phyloP scores from a whole-genome alignment of 2,797 vertebrate genomes.

The Acrossocheilus wenchowensis region DNA sequence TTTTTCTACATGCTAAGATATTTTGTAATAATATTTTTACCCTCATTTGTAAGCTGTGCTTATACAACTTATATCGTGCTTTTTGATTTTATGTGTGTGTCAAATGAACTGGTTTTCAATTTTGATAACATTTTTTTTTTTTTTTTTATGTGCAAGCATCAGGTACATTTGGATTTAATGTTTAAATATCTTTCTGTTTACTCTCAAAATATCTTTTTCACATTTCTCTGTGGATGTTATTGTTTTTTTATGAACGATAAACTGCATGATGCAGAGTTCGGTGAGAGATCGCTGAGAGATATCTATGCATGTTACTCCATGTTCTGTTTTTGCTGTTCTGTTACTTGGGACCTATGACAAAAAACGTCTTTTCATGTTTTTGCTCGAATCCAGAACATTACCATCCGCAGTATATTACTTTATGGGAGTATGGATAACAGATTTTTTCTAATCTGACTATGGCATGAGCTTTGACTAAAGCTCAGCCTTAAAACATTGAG shows the following conservation, averaged over 20 bases:
- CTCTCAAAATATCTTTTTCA: conserved; percentile 63
- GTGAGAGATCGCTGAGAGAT: conserved; percentile 71
- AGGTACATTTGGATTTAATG: conserved; percentile 53
- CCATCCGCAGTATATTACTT: conserved; percentile 32
- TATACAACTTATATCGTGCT: conserved; percentile 81
- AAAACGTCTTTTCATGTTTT: conserved; percentile 69
- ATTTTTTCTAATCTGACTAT: conserved; percentile 19
- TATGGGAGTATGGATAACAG: conserved; percentile 28
- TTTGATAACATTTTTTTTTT: conserved; percentile 63
- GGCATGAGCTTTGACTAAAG: conserved; percentile 62
- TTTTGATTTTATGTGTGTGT: conserved; percentile 74
- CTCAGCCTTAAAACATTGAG: conserved; percentile 69
- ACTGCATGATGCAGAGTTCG: conserved; percentile 80
- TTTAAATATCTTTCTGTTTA: conserved; percentile 44
- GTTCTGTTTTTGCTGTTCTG: conserved; percentile 61
- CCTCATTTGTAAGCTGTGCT: conserved; percentile 89
- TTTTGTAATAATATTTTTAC: conserved; percentile 81
- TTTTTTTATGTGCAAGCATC: conserved; percentile 61
- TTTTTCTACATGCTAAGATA: conserved; percentile 73
- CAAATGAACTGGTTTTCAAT: conserved; percentile 83
- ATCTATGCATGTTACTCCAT: conserved; percentile 70
- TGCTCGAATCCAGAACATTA: conserved; percentile 66
- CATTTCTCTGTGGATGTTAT: conserved; percentile 81
- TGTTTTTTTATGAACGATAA: conserved; percentile 76
- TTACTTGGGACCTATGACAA: conserved; percentile 60